These are phyloP conservation scores for Castor canadensis DNA, from an alignment of 2,113 vertebrate species.

Conservation along the genomic window DNA sequence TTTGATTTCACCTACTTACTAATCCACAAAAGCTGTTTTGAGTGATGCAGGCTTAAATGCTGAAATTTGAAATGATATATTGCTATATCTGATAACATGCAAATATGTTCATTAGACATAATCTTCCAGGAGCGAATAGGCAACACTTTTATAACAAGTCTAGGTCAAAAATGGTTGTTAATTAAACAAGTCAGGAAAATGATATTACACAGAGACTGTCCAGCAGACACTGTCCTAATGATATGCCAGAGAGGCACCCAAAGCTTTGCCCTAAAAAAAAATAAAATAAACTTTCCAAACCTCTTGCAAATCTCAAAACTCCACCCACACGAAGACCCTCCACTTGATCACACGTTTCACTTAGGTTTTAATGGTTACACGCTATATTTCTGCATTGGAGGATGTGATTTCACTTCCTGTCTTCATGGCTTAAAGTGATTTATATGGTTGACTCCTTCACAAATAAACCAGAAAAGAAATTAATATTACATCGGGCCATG, in stretches of 20 bases:
- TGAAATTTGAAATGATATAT: slow-evolving; percentile 82
- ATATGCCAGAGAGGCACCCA: neutral
- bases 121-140: slow-evolving; percentile 82
- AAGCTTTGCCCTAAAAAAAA: neutral
- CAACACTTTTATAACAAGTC: slow-evolving; percentile 80
- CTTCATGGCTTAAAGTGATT: slow-evolving; percentile 67
- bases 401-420: slow-evolving; percentile 41
- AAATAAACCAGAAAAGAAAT: slow-evolving; percentile 65
- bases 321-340: neutral
- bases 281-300: neutral
- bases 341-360: neutral
- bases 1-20: slow-evolving; percentile 91
- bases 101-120: slow-evolving; percentile 83
- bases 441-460: slow-evolving; percentile 64
- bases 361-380: neutral
- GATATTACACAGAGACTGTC: slow-evolving; percentile 71
- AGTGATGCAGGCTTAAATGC: slow-evolving; percentile 83
- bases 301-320: neutral
- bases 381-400: slow-evolving; percentile 1
- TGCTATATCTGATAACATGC: slow-evolving; percentile 81
- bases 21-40: slow-evolving; percentile 84
- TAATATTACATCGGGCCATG: slow-evolving; percentile 23
- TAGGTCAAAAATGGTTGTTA: slow-evolving; percentile 82
- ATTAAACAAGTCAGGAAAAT: slow-evolving; percentile 85
- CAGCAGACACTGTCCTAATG: slow-evolving; percentile 41